Evolutionary conservation across 1,140 invertebrate species (phyloP).

Genomic region (Gonatopus flavifemur): DNA sequence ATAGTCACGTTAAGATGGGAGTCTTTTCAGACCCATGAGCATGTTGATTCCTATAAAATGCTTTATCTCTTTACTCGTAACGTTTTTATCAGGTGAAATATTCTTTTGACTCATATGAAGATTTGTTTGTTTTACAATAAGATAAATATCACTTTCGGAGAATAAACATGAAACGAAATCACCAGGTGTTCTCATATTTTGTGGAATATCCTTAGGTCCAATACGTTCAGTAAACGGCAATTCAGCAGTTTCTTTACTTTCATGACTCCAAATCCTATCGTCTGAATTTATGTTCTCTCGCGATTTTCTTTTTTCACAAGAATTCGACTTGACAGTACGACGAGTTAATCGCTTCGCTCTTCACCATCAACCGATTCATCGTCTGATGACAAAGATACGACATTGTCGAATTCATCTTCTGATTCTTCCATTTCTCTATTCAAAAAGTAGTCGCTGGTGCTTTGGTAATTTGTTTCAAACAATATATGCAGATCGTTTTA

Average conservation of each 20-base stretch:
- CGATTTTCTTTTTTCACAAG: background rate
- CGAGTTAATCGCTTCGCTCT: slow-evolving; percentile 1
- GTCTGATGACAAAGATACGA: background rate
- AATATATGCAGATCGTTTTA: no score
- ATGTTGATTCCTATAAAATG: slow-evolving; percentile 27
- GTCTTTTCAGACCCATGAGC: slow-evolving; percentile 28
- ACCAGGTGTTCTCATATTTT: no score
- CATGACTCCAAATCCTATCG: no score
- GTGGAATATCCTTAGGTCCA: no score
- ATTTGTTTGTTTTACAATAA: no score
- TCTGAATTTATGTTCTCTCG: background rate
- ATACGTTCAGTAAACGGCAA: slow-evolving; percentile 5
- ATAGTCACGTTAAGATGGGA: slow-evolving; percentile 23
- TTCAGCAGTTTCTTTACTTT: background rate
- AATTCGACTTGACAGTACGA: background rate
- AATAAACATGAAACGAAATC: slow-evolving; percentile 15
- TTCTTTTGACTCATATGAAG: no score
- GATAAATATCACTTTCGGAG: slow-evolving; percentile 7
- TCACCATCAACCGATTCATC: slow-evolving; percentile 4
- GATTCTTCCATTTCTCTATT: slow-evolving; percentile 5
- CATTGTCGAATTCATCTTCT: no score
- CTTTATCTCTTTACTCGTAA: no score
- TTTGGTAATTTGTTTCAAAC: background rate
- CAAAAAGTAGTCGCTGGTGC: background rate
- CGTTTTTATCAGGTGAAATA: no score